Percentiles rank a stretch among this genome's conserved stretches.
phyloP scores from a whole-genome alignment of 2,888 invertebrate genomes.

The Synergus umbraculus region DNA sequence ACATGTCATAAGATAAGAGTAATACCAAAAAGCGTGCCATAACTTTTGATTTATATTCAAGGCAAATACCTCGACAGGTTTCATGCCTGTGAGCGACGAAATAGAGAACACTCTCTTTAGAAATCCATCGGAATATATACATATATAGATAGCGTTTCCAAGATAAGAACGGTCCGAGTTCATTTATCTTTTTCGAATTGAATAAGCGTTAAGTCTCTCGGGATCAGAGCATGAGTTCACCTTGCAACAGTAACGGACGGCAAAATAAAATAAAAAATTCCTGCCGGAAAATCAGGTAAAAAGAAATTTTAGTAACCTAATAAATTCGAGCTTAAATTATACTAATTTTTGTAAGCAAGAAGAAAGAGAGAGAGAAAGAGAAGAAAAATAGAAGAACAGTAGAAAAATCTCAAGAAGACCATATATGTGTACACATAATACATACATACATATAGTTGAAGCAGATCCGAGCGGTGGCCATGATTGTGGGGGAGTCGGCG shows the following conservation, averaged over 20 bases:
- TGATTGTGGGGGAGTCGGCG: conserved; percentile 75
- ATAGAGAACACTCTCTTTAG: conserved; percentile 34
- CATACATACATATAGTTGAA: neutral
- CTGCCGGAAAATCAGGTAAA: neutral
- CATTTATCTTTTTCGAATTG: conserved; percentile 63
- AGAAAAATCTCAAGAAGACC: neutral
- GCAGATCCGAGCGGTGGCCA: conserved; percentile 17
- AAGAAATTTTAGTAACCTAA: no score
- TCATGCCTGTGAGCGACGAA: conserved; percentile 24
- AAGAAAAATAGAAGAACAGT: neutral
- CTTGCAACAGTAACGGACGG: conserved; percentile 45
- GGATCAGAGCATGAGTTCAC: conserved; percentile 67
- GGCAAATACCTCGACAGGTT: conserved; percentile 16
- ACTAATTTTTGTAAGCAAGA: no score
- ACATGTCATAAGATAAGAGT: conserved; percentile 20
- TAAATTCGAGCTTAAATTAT: no score
- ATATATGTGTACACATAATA: neutral
- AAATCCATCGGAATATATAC: conserved; percentile 16
- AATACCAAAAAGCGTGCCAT: conserved; percentile 10
- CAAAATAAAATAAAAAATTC: no score
- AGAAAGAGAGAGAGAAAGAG: no score
- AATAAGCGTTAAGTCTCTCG: conserved; percentile 56
- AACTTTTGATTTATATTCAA: conserved; percentile 30
- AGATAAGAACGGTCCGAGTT: conserved; percentile 43
- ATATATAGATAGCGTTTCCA: neutral